These are phyloP conservation scores for Girardia tigrina DNA, from an alignment of 2,888 invertebrate genomes.

Conservation along the genomic window DNA sequence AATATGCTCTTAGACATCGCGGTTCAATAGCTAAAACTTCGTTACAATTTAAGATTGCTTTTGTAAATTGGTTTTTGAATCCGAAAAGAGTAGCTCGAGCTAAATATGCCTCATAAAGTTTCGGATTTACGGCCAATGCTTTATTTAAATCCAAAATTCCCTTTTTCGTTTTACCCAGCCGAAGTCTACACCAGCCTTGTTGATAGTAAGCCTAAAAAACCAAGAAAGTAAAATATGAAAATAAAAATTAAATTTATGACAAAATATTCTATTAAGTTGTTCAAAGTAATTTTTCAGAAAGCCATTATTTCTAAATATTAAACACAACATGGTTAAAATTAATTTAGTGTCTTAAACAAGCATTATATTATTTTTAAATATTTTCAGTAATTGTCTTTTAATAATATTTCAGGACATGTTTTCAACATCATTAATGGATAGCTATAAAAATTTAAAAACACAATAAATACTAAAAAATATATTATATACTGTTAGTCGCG, in stretches of 20 bases:
- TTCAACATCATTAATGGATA: no score
- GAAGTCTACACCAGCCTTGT: conserved; percentile 40
- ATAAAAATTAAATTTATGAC: neutral
- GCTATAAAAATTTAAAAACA: no score
- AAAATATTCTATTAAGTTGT: no score
- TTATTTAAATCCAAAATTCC: conserved; percentile 49
- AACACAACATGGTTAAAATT: no score
- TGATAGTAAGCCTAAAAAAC: conserved; percentile 46
- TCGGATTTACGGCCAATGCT: conserved; percentile 47
- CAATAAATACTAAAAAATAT: no score
- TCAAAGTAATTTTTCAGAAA: no score
- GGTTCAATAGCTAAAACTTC: conserved; percentile 49
- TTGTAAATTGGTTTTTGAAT: conserved; percentile 44
- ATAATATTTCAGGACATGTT: no score
- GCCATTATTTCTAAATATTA: no score
- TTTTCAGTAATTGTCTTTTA: no score
- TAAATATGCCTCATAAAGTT: conserved; percentile 47
- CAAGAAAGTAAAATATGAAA: neutral
- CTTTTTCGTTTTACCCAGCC: conserved; percentile 42
- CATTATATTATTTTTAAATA: no score
- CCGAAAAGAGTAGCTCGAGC: conserved; percentile 49
- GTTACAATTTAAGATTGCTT: conserved; percentile 51
- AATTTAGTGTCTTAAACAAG: no score
- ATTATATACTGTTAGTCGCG: no score
- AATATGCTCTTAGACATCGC: conserved; percentile 46